Base-by-base conservation (phyloP, 2,797 vertebrate species). In the Periparus ater region DNA sequence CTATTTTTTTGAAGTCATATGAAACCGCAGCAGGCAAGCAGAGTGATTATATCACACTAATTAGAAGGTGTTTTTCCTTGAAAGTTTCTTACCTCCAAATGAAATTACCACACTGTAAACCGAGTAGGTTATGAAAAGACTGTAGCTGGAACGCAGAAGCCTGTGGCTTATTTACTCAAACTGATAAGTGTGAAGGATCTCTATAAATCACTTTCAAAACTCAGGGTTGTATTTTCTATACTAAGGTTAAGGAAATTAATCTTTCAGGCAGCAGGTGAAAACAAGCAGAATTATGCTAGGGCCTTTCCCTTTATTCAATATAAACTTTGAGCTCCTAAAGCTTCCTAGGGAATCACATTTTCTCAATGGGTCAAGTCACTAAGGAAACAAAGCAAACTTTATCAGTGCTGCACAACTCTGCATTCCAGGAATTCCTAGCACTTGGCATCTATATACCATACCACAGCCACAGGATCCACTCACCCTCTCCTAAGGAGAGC, bases 331-430 rank as follows among this genome's bases (percentile, higher is more conserved):
- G 95, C 97, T 97, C 97, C 97, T 98, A 97, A 98, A 98, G 97
- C 97, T 96, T 98, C 97, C 97, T 95, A 98, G 97, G 98, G 96
- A 98, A 97, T 97, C 97, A 97, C 97, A 92, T 97, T 98, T 98
- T 98, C 97, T 98, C 97, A 98, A 98, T 97, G 97, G 95, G 97
- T 98, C 98, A 98, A 98, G 98, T 99, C 99, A 98, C 98, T 95
- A 97, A 93, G 97, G 98, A 98, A 99, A 99, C 99, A 99, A 99
- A 99, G 99, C 98, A 98, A 99, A 99, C 98, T 99, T 98, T 99
- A 99, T 99, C 98, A 98, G 98, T 95, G 98, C 98, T 98, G 97
- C 98, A 98, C 98, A 98, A 98, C 98, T 98, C 98, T 92, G 97
- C 99, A 99, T 99, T 99, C 99, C 99, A 97, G 97, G 96, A 98